Evolutionary conservation across 2,797 vertebrate species (phyloP), one percentile per base, ranked within the genome.

Genomic region (Anas acuta): DNA sequence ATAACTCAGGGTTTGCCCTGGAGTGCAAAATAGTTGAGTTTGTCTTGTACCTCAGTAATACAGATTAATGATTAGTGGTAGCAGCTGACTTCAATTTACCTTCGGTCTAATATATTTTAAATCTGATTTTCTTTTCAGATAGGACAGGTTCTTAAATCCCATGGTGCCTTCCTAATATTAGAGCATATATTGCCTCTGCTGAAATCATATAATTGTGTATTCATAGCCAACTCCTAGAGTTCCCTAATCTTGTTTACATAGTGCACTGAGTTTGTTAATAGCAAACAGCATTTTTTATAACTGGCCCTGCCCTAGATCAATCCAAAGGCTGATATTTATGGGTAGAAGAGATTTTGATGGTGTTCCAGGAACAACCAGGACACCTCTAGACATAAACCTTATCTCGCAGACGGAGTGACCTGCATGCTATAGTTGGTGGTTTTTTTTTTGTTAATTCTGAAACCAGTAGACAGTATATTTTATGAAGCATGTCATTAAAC

Each of bases 311-410:
- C 77, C 78, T 62, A 23, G 22, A 89, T 62, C 78, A 56, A 85
- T 93, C 51, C 15, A 37, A 87, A 89, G 37, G 21, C 41, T 87
- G 58, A 35, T 80, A 85, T 96, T 95, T 95, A 90, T 75, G 62
- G 41, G 23, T 54, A 81, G 72, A 80, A 84, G 12, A 93, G 75
- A 83, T 13, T 77, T 90, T 87, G 71, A 87, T 85, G n/a, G 18
- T 83, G 61, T 90, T 89, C 49, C 51, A 83, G 81, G 45, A 89
- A 61, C 33, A 90, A 33, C 25, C 43, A 87, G 25, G 66, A 92
- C 87, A 87, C 66, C 41, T 83, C 66, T 67, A 90, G 88, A 89
- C 69, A 83, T 91, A 95, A 95, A 87, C 67, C 32, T 81, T 91
- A 58, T 80, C 90, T 82, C 84, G 87, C 35, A 78, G 33, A 72